Percentiles rank a stretch among this genome's conserved stretches.
Conservation (phyloP, 2,113 vertebrate species). For the Chaetorhynchus papuensis region DNA sequence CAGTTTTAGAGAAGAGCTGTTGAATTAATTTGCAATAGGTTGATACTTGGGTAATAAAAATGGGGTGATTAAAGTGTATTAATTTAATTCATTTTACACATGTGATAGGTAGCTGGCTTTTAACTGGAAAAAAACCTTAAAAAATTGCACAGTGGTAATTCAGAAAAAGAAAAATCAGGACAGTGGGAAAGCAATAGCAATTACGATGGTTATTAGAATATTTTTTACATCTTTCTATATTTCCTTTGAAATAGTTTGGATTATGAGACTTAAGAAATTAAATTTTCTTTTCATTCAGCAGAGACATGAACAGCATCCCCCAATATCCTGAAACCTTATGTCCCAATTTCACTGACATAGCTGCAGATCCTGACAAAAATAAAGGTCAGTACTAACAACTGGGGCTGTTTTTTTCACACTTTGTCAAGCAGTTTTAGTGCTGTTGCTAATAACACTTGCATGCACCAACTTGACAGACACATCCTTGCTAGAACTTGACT, state of each 20-base stretch:
- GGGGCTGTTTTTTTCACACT: neutral
- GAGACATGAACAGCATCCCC: slow-evolving; percentile 58
- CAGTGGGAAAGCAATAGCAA: neutral
- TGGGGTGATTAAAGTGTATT: neutral
- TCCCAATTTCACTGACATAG: slow-evolving; percentile 79
- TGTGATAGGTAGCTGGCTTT: neutral
- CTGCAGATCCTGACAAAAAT: slow-evolving; percentile 79
- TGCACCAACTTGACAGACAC: neutral
- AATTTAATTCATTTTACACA: neutral
- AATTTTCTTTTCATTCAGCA: slow-evolving; percentile 34
- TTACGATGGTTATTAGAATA: neutral
- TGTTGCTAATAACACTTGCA: neutral
- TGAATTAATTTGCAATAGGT: neutral
- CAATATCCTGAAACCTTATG: slow-evolving; percentile 69
- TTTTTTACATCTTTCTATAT: neutral
- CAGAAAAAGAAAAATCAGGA: neutral
- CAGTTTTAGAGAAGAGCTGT: neutral
- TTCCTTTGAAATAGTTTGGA: neutral
- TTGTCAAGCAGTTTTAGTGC: neutral
- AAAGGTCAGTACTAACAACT: slow-evolving; percentile 73
- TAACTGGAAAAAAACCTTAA: neutral
- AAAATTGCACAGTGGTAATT: neutral
- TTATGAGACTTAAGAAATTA: neutral
- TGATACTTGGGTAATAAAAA: neutral
- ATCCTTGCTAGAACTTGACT: neutral